Percentiles rank a stretch among this genome's conserved stretches.
Evolutionary conservation across 1,140 invertebrate genomes (phyloP).

Genomic region (Acromyrmex charruanus): DNA sequence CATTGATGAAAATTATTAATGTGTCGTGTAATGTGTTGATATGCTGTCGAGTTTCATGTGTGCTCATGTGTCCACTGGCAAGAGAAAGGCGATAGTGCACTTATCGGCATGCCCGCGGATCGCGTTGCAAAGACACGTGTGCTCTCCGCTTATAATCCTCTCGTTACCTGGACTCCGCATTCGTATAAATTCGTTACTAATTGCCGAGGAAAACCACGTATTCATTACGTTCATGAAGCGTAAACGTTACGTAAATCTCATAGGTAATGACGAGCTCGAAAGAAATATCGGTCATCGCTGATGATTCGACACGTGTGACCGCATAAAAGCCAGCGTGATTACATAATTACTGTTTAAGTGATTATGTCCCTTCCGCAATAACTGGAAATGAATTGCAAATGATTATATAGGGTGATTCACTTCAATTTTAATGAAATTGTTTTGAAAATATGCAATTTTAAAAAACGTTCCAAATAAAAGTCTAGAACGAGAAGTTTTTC

Average conservation of each 20-base stretch:
- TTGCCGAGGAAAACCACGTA: constrained; percentile 1
- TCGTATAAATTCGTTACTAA: neutral
- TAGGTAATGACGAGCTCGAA: neutral
- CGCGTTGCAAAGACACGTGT: constrained; percentile 36
- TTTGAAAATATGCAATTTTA: no score
- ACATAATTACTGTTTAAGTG: neutral
- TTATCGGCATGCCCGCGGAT: constrained; percentile 32
- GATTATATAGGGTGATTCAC: neutral
- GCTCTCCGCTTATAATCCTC: neutral
- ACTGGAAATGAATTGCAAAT: neutral
- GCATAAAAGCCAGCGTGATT: neutral
- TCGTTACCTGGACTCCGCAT: neutral
- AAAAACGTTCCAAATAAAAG: no score
- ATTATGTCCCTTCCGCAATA: neutral
- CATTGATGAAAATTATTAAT: no score
- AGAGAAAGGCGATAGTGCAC: constrained; percentile 38
- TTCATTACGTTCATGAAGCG: neutral
- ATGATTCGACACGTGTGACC: neutral
- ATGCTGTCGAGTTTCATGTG: neutral
- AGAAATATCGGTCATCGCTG: neutral
- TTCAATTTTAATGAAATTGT: no score
- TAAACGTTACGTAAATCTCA: constrained; percentile 40
- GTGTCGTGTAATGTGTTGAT: neutral
- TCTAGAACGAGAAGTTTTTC: no score
- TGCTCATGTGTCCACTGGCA: neutral